These are phyloP conservation scores for Aradophagus sp. DNA, from an alignment of 1,140 invertebrate species.

Conservation along the genomic window DNA sequence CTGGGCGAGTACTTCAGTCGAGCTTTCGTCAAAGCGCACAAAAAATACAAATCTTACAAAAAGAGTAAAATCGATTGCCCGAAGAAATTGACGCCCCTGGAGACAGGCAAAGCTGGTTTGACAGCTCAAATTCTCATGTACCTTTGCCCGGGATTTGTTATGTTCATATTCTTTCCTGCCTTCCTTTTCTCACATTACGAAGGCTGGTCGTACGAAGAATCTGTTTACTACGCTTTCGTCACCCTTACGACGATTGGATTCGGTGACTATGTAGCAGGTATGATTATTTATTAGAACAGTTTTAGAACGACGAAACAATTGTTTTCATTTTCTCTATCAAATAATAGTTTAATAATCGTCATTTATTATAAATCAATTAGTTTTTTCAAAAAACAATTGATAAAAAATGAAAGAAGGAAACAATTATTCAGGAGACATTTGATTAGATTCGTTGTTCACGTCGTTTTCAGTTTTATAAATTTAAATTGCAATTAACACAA, in stretches of 20 bases:
- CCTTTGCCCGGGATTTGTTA: constrained; percentile 87
- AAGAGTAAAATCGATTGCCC: constrained; percentile 73
- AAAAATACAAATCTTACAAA: constrained; percentile 85
- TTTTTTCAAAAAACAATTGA: too few species aligned
- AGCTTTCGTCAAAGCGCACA: constrained; percentile 83
- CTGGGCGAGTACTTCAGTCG: constrained; percentile 88
- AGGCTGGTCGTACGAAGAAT: constrained; percentile 90
- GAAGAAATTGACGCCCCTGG: constrained; percentile 66
- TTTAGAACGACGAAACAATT: too few species aligned
- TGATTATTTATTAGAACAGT: too few species aligned
- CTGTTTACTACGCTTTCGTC: constrained; percentile 94
- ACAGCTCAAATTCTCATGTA: constrained; percentile 86
- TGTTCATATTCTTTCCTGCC: constrained; percentile 95
- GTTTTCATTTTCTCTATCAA: too few species aligned
- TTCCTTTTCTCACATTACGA: constrained; percentile 91
- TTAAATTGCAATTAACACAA: not conserved
- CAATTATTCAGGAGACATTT: too few species aligned
- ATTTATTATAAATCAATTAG: too few species aligned
- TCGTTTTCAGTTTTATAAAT: too few species aligned
- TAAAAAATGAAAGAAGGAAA: too few species aligned
- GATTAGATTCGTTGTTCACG: too few species aligned
- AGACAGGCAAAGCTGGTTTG: constrained; percentile 81
- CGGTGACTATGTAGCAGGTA: constrained; percentile 92
- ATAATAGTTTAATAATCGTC: too few species aligned
- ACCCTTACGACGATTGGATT: constrained; percentile 96